Conservation (phyloP, 2,888 invertebrate genomes). For the Drosophila atripex region DNA sequence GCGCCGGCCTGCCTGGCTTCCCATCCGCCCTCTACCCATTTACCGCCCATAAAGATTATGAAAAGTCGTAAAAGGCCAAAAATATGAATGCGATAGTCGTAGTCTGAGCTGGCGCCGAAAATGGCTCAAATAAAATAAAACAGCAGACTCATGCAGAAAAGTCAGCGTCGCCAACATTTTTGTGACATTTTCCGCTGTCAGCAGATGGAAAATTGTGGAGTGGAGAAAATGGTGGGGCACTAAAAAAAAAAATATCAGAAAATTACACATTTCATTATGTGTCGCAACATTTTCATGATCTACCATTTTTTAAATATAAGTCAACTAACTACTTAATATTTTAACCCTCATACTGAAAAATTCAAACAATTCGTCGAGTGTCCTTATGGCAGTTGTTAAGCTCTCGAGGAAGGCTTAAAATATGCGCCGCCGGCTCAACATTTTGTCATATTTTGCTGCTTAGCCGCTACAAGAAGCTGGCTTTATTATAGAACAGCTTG, state of each 20-base stretch:
- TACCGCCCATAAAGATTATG: constrained; percentile 65
- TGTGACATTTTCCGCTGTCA: constrained; percentile 57
- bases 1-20: too few species aligned
- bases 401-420: constrained; percentile 42
- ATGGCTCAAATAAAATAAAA: constrained; percentile 53
- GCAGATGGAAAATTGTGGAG: constrained; percentile 29
- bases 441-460: constrained; percentile 60
- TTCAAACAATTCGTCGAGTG: not conserved
- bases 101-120: constrained; percentile 34
- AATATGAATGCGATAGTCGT: constrained; percentile 60
- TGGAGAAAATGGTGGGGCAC: constrained; percentile 11
- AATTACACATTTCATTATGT: too few species aligned
- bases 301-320: not conserved
- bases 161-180: constrained; percentile 43
- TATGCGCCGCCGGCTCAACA: constrained; percentile 55
- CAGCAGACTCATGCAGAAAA: constrained; percentile 68
- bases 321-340: not conserved
- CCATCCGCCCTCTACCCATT: not conserved
- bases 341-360: not conserved
- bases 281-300: too few species aligned
- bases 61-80: constrained; percentile 64
- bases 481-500: constrained; percentile 59
- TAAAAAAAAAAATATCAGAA: not conserved
- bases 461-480: constrained; percentile 50
- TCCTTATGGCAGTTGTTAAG: constrained; percentile 15